phyloP scores from a whole-genome alignment of 1,140 invertebrate genomes.

The Magallana angulata region DNA sequence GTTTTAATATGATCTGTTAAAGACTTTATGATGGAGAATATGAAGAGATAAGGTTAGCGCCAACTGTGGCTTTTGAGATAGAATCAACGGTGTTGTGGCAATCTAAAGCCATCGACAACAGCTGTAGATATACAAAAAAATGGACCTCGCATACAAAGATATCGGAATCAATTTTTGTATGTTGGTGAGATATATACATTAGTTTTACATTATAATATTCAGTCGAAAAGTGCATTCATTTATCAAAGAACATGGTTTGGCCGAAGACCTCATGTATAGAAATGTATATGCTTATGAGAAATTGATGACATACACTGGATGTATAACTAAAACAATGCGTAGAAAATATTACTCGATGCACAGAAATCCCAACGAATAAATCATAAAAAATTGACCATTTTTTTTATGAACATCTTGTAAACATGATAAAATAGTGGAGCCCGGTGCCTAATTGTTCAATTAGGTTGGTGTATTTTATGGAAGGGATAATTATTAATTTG shows the following conservation, averaged over 20 bases:
- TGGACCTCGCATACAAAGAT: constrained; percentile 16
- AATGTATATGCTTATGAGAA: no score
- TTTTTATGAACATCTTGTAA: background rate
- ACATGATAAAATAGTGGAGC: background rate
- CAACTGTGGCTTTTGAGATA: constrained; percentile 27
- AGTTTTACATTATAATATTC: background rate
- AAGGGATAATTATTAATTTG: constrained; percentile 14
- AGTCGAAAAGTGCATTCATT: background rate
- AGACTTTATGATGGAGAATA: constrained; percentile 32
- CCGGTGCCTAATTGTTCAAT: constrained; percentile 12
- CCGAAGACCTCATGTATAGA: no score
- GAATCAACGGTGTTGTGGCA: constrained; percentile 9
- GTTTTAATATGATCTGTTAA: constrained; percentile 34
- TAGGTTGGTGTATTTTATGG: background rate
- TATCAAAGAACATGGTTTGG: no score
- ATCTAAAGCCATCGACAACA: constrained; percentile 15
- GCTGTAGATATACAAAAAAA: constrained; percentile 27
- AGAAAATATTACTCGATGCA: no score
- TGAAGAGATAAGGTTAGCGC: constrained; percentile 4
- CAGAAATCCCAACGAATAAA: no score
- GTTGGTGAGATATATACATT: background rate
- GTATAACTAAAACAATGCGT: no score
- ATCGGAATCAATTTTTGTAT: constrained; percentile 2
- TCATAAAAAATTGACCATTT: no score
- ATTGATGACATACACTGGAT: no score